Evolutionary conservation across 1,140 invertebrate genomes (phyloP), one percentile per base, ranked within the genome.

Genomic region (Dendrolimus kikuchii): DNA sequence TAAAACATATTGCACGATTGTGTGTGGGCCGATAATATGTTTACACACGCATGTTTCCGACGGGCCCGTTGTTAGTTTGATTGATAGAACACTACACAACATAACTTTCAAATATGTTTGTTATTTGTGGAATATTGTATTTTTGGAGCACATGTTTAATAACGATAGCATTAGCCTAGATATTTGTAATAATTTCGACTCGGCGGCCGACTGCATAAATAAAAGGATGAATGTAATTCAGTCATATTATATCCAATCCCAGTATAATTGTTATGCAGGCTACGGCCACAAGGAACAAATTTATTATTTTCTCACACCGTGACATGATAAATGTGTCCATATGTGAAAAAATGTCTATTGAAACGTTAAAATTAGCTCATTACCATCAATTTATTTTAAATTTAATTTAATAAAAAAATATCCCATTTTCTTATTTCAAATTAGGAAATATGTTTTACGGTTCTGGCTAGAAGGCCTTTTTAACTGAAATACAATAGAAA

Each of bases 301-400:
- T 68, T 66, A 68, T 69, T 67, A 62, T 72, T 71, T 73, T 66
- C 59, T 59, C 69, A 67, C 68, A 59, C 59, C 63, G 66, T 67
- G 62, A 59, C 61, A 59, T 60, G 56, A 62, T 53, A 66, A 55
- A 70, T 55, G 39, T 45, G 23, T 2, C 23, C 38, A 49, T 50
- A 23, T 38, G 54, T 52, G 69, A 68, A 73, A 73, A 74, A 69
- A 71, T 75, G 64, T 66, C 58, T 48, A 62, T 64, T 60, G 49
- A 45, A 55, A 62, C 60, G 53, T 56, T 65, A 65, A 60, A 65
- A 60, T 62, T 59, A 47, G 41, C 43, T 9, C n/a, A 9, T 9
- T n/a, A 10, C n/a, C 43, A 5, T 45, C 43, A 45, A 45, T 36
- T 23, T 5, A 37, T 46, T 37, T 36, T 23, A 6, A 5, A 46